Evolutionary conservation across 2,888 invertebrate genomes (phyloP).

Genomic region (Drosophila gaucha): DNA sequence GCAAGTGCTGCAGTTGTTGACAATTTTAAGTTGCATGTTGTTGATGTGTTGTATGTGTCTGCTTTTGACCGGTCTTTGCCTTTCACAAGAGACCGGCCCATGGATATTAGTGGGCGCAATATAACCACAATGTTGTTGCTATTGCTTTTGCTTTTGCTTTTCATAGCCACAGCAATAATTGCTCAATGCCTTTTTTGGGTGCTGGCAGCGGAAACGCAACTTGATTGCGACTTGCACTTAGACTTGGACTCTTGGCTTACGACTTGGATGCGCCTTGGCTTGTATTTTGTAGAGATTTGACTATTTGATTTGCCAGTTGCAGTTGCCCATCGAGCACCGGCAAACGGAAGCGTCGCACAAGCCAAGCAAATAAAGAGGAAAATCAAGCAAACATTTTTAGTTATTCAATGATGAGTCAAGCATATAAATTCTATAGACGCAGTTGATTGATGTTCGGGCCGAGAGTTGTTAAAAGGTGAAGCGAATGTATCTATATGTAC

Average conservation of each 20-base stretch:
- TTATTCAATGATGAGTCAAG: slow-evolving; percentile 60
- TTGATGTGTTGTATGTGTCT: slow-evolving; percentile 38
- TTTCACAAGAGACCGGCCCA: slow-evolving; percentile 49
- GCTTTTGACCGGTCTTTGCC: slow-evolving; percentile 50
- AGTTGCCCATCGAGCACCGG: not conserved
- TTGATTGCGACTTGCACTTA: slow-evolving; percentile 57
- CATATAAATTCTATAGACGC: slow-evolving; percentile 60
- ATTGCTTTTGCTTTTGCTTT: slow-evolving; percentile 57
- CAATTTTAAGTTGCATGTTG: slow-evolving; percentile 7
- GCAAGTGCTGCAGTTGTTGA: slow-evolving; percentile 66
- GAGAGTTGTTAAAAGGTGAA: slow-evolving; percentile 30
- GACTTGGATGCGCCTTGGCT: slow-evolving; percentile 16
- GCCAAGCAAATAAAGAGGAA: slow-evolving; percentile 25
- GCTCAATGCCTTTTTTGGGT: slow-evolving; percentile 71
- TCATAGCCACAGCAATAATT: slow-evolving; percentile 65
- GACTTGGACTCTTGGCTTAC: slow-evolving; percentile 9
- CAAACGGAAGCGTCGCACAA: slow-evolving; percentile 56
- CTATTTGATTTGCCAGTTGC: slow-evolving; percentile 13
- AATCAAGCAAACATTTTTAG: slow-evolving; percentile 8
- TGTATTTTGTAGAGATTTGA: slow-evolving; percentile 36
- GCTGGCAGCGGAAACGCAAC: slow-evolving; percentile 60
- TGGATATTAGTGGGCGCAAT: slow-evolving; percentile 50
- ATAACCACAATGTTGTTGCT: slow-evolving; percentile 55
- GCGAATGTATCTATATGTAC: slow-evolving; percentile 41
- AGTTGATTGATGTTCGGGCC: slow-evolving; percentile 7